A percentile compares a stretch with the other conserved stretches of the same genome.
These are phyloP conservation scores for Ectropis grisescens DNA, from an alignment of 1,140 invertebrate genomes.

Conservation along the genomic window DNA sequence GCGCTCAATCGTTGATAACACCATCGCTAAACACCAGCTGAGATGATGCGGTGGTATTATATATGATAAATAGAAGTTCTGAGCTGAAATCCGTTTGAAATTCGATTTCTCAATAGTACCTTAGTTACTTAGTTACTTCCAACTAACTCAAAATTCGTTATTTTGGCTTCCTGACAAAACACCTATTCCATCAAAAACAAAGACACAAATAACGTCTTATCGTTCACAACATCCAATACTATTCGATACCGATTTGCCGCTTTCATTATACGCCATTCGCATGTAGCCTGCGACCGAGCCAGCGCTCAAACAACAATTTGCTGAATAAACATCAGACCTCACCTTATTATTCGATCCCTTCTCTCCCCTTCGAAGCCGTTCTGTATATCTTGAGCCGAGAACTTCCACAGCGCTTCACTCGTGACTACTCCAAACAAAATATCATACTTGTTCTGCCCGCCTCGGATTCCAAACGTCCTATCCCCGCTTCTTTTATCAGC, in stretches of 20 bases:
- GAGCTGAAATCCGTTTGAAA: too few species aligned
- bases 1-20: too few species aligned
- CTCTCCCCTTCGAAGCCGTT: constrained; percentile 92
- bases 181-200: too few species aligned
- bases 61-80: too few species aligned
- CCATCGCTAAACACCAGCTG: too few species aligned
- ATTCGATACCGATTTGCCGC: constrained; percentile 4
- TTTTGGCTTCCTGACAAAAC: too few species aligned
- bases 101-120: too few species aligned
- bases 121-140: too few species aligned
- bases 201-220: too few species aligned
- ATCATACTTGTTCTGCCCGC: constrained; percentile 78
- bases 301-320: constrained; percentile 26
- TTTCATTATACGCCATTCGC: constrained; percentile 17
- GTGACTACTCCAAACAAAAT: constrained; percentile 88
- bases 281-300: constrained; percentile 9
- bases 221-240: constrained; percentile 4
- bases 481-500: constrained; percentile 72
- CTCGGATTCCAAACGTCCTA: constrained; percentile 44
- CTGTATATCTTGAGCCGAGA: constrained; percentile 86
- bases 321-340: constrained; percentile 31
- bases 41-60: too few species aligned
- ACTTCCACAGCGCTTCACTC: constrained; percentile 86
- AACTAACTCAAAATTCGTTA: too few species aligned
- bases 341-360: constrained; percentile 88